Evolutionary conservation across 2,797 vertebrate genomes (phyloP), one percentile per base, ranked within the genome.

Genomic region (Clarias laeviceps): DNA sequence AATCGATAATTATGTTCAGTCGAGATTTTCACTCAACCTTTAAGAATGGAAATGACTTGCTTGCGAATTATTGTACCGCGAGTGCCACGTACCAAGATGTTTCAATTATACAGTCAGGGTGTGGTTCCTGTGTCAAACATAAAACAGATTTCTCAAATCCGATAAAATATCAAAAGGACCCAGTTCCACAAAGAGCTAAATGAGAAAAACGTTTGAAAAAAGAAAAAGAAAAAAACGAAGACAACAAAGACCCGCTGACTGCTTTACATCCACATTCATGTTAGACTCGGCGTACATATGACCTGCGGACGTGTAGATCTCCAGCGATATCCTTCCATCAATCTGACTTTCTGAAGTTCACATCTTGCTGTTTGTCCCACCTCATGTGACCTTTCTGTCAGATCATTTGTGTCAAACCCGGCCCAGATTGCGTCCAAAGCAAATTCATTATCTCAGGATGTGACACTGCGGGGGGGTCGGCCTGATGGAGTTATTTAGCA

Each of bases 401-500:
- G 76, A 83, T 90, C 77, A 88, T 91, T 88, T 90, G 79, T 77
- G 89, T 91, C 89, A 89, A 92, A 92, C 91, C 84, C 90, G 88
- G 85, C 91, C 89, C 92, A 94, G 89, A 91, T 81, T 86, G 80
- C 78, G 83, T 82, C 85, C 82, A 90, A 92, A 91, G 88, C 89
- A 80, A 91, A 92, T 91, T 92, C 91, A 94, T 94, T 93, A 94
- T 85, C 66, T 64, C 85, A 61, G 84, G 87, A 90, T 88, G 92
- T 94, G 92, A 95, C 93, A 92, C 94, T 93, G 11, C 2, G 45
- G 45, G 45, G 56, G 88, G 86, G 76, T 89, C 92, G 92, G 87
- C 88, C 86, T 89, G 70, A 85, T 92, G 87, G 91, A 93, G 87
- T 89, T 80, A 84, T 87, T 93, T 90, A 91, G 83, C 79, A 88